Evolutionary conservation across 1,140 invertebrate species (phyloP).

Genomic region (Rhizoglyphus robini): DNA sequence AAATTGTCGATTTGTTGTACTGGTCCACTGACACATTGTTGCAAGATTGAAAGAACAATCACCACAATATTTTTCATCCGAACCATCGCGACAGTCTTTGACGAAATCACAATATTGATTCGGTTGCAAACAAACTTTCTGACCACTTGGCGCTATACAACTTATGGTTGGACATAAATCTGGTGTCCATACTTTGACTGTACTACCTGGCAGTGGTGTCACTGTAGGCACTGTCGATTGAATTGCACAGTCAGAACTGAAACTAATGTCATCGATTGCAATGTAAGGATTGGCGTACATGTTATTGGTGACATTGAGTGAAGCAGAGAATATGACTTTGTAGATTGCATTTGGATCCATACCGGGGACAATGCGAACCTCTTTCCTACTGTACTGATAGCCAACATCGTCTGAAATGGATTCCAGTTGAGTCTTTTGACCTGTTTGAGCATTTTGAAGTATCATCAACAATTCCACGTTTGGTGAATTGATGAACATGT

Average conservation of each 20-base stretch:
- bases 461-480: too few species aligned
- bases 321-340: too few species aligned
- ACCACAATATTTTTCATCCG: constrained; percentile 4
- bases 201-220: not conserved
- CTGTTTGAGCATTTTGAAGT: too few species aligned
- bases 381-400: too few species aligned
- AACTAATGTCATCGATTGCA: constrained; percentile 24
- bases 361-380: too few species aligned
- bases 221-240: too few species aligned
- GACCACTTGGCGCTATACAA: not conserved
- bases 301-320: not conserved
- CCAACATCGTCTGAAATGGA: too few species aligned
- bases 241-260: not conserved
- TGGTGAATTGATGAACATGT: too few species aligned
- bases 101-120: constrained; percentile 3
- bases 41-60: constrained; percentile 21
- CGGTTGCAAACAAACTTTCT: not conserved
- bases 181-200: too few species aligned
- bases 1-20: too few species aligned
- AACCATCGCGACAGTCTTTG: not conserved
- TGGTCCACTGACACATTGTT: constrained; percentile 21
- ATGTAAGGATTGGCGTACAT: constrained; percentile 17
- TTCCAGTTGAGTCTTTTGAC: too few species aligned
- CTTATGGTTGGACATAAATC: not conserved
- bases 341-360: too few species aligned